Conservation (phyloP, 2,797 vertebrate species). For the Protonibea diacanthus region DNA sequence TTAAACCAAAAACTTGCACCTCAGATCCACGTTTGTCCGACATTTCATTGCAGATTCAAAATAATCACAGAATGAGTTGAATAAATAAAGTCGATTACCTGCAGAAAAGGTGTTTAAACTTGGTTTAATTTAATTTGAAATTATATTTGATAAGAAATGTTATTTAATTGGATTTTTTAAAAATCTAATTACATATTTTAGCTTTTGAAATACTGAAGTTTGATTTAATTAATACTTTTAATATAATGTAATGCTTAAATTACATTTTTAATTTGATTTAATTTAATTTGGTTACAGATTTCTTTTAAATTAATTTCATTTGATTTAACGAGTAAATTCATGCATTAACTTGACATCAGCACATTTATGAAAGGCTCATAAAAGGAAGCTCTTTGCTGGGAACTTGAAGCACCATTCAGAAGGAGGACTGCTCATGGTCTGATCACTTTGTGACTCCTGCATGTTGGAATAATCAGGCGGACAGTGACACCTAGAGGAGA, state of each 20-base stretch:
- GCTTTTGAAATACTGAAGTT: background rate
- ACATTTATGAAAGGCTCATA: background rate
- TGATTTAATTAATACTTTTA: background rate
- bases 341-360: background rate
- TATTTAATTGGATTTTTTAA: background rate
- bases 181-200: background rate
- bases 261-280: background rate
- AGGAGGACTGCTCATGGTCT: background rate
- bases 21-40: background rate
- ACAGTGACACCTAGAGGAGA: constrained; percentile 77
- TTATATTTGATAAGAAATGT: background rate
- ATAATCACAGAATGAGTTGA: background rate
- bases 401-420: background rate
- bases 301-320: background rate
- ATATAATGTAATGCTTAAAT: background rate
- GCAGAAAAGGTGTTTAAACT: background rate
- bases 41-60: background rate
- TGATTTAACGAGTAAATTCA: too few relatives aligned
- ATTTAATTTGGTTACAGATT: background rate
- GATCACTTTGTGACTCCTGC: background rate
- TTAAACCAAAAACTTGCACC: background rate
- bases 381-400: background rate
- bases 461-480: constrained; percentile 47
- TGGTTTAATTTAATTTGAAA: background rate
- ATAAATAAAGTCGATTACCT: background rate